Evolutionary conservation across 2,113 vertebrate genomes (phyloP).

Genomic region (Pachyramphus minor): DNA sequence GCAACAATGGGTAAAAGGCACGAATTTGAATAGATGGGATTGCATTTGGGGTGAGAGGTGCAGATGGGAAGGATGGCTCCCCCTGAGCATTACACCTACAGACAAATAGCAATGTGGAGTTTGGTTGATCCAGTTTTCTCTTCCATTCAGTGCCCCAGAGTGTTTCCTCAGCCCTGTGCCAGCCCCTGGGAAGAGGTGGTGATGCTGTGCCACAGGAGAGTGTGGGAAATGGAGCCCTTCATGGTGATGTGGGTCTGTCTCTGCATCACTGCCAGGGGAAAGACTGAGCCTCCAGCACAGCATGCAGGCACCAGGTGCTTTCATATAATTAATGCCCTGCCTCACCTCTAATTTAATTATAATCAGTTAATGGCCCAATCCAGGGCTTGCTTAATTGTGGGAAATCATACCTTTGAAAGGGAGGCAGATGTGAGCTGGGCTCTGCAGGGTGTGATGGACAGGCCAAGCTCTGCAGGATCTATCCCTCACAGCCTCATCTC

Average conservation of each 20-base stretch:
- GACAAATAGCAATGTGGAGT: background rate
- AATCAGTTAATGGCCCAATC: background rate
- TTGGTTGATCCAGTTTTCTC: background rate
- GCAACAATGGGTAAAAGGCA: background rate
- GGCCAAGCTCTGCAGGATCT: background rate
- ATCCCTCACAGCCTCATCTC: background rate
- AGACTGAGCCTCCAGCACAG: background rate
- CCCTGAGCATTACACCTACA: background rate
- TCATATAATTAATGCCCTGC: background rate
- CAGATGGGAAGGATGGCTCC: background rate
- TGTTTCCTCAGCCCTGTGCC: background rate
- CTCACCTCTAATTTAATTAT: constrained; percentile 12
- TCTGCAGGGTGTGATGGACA: background rate
- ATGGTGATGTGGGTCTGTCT: too few relatives aligned
- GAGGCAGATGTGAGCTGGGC: background rate
- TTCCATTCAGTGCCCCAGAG: rapidly evolving
- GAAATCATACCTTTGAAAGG: constrained; percentile 19
- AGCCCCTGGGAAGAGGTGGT: background rate
- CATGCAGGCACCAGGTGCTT: background rate
- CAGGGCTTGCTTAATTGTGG: background rate
- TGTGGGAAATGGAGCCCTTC: background rate
- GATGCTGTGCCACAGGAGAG: background rate
- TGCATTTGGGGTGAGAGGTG: background rate
- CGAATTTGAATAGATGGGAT: background rate
- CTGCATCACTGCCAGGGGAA: background rate